Base-by-base conservation (phyloP, 1,140 invertebrate genomes). In the Drosophila bocki region DNA sequence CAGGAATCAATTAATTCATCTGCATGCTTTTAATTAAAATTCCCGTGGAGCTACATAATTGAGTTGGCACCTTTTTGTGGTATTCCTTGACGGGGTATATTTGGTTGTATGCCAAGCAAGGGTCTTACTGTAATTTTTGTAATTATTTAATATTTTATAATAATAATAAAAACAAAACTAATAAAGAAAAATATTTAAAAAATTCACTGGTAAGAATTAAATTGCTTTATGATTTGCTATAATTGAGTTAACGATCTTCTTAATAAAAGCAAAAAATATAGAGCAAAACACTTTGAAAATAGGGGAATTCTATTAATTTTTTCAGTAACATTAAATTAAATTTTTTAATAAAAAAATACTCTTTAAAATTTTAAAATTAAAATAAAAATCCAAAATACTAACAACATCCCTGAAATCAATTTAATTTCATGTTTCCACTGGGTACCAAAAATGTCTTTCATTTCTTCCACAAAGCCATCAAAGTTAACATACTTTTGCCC, bases 21-120 rank as follows among this genome's bases (percentile, higher is more conserved):
- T 76, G 69, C 84, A 75, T 63, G 75, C 80, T 84, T 84, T 84
- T 88, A 88, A 88, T 88, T 88, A 81, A 88, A 90, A 79, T 84
- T 90, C 58, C 64, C 74, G 71, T 59, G 47, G 77, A 78, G 72
- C 75, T 72, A 75, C 67, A 80, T 88, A 88, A 88, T 88, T 80
- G 80, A 88, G 84, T 88, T 71, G 78, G 80, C 78, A 69, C 76
- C 33, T 63, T 80, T 71, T 37, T 12, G 50, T 26, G 44, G 56
- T 22, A 48, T 45, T 63, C 19, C 57, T 56, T 51, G 3, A 7
- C 8, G 45, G 63, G 65, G 67, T 51, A 50, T 78, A 15, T 64
- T 50, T 29, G 62, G 8, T 17, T 54, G 22, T 54, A 15, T 54
- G 17, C 5, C 17, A 33, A 2, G 19, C 3, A 54, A n/a, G 0